Evolutionary conservation across 2,797 vertebrate genomes (phyloP).

Genomic region (Microctenopoma steveboyesi): DNA sequence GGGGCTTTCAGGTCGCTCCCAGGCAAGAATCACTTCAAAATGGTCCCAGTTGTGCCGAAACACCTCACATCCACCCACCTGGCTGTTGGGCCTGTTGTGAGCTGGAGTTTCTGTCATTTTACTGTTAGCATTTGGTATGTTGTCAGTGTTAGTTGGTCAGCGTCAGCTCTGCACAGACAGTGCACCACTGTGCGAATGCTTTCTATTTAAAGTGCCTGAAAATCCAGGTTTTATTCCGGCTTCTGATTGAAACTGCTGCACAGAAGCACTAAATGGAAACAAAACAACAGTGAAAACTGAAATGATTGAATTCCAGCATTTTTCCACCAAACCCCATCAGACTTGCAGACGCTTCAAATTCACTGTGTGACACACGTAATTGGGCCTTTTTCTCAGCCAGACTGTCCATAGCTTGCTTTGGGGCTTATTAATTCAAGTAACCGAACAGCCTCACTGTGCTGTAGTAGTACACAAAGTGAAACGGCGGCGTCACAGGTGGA

Average conservation of each 20-base stretch:
- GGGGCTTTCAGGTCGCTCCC: slow-evolving; percentile 13
- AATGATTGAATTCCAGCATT: slow-evolving; percentile 69
- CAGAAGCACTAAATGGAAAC: slow-evolving; percentile 53
- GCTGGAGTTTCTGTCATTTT: slow-evolving; percentile 33
- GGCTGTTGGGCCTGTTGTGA: slow-evolving; percentile 10
- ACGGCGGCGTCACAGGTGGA: slow-evolving; percentile 34
- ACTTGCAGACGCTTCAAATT: slow-evolving; percentile 43
- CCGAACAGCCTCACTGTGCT: slow-evolving; percentile 31
- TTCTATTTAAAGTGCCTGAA: background rate
- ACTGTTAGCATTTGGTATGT: slow-evolving; percentile 1
- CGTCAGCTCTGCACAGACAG: slow-evolving; percentile 6
- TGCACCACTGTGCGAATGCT: slow-evolving; percentile 12
- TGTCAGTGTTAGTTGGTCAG: slow-evolving; percentile 3
- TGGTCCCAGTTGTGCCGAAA: slow-evolving; percentile 22
- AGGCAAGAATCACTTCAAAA: slow-evolving; percentile 27
- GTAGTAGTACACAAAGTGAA: slow-evolving; percentile 41
- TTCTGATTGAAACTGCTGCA: slow-evolving; percentile 52
- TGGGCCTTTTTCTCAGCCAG: slow-evolving; percentile 66
- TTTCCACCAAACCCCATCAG: slow-evolving; percentile 46
- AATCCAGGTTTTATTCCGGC: slow-evolving; percentile 33
- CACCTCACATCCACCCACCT: slow-evolving; percentile 23
- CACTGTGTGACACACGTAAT: slow-evolving; percentile 63
- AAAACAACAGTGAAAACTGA: slow-evolving; percentile 56
- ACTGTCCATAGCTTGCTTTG: slow-evolving; percentile 50
- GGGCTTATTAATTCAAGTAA: slow-evolving; percentile 75